These are phyloP conservation scores for Otolemur garnettii DNA, from an alignment of 2,113 vertebrate genomes.

Conservation along the genomic window DNA sequence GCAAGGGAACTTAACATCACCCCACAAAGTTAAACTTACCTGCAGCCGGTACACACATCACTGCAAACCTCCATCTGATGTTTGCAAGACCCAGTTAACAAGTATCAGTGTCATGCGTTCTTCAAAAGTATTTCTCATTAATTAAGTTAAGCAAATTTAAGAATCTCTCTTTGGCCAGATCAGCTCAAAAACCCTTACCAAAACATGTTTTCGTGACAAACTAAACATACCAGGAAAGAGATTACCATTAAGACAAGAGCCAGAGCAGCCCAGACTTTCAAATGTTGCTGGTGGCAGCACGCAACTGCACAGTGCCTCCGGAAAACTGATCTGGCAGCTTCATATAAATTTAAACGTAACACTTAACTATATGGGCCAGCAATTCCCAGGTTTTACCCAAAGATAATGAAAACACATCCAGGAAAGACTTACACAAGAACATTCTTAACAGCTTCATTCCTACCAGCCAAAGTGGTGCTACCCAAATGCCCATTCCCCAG, in stretches of 20 bases:
- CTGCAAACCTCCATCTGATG: not conserved
- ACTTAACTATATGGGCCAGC: not conserved
- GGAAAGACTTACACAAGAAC: not conserved
- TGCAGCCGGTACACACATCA: too few relatives aligned
- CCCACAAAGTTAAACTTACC: not conserved
- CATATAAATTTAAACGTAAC: not conserved
- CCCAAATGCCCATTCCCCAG: not conserved
- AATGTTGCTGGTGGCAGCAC: fast-evolving
- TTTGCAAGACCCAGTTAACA: not conserved
- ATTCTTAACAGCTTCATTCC: not conserved
- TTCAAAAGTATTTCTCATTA: not conserved
- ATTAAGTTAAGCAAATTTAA: not conserved
- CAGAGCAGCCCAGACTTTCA: not conserved
- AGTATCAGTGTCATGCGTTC: not conserved
- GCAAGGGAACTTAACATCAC: not conserved
- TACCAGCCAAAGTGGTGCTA: not conserved
- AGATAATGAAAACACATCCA: conserved; percentile 31
- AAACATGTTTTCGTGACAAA: not conserved
- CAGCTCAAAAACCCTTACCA: not conserved
- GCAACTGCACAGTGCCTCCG: not conserved
- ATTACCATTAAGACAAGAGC: not conserved
- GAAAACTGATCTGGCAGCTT: not conserved
- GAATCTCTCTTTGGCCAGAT: not conserved
- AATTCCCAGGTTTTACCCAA: not conserved
- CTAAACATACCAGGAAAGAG: not conserved